Evolutionary conservation across 2,888 invertebrate genomes (phyloP), one percentile per base, ranked within the genome.

Genomic region (Drosophila anomalata): DNA sequence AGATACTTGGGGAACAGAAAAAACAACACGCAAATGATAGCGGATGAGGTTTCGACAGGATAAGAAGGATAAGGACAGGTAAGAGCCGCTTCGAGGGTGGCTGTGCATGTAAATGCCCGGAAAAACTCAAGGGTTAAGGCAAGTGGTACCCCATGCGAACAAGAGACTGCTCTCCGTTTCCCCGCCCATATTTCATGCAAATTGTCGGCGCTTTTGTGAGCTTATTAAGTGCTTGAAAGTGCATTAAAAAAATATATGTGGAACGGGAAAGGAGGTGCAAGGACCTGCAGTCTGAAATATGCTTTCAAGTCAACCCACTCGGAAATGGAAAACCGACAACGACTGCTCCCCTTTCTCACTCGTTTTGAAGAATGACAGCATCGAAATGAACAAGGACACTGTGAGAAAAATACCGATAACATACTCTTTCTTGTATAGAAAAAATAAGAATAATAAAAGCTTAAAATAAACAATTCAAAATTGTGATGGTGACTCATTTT

Each of bases 181-280:
- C 41, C 36, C 44, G 17, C 20, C 52, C 48, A 47, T 29, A 26
- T 12, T 58, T 53, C 54, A 87, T 68, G 86, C 67, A 81, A 81
- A 81, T 85, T 72, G 82, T 57, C 74, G 74, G 83, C 65, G 82
- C 74, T 72, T 74, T 85, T 76, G 76, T 53, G 69, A 85, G 89
- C 85, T 85, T 88, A 85, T 85, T 88, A 85, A 87, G 79, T 76
- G 73, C 84, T 80, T 52, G 68, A 77, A 77, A 70, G 84, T 69
- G 86, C 88, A 87, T 77, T 63, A 48, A 62, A 48, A 75, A 55
- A 71, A 63, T 44, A 20, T 22, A 55, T 9, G 22, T 20, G 20
- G 42, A 48, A 36, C 22, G 41, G 33, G 26, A 20, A 31, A 17
- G 48, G 53, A 20, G 46, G 22, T 31, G 36, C 26, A 56, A 44